Evolutionary conservation across 92 coral and sea anemone species (phyloP), one percentile per base, ranked within the genome.

Genomic region (Paramuricea clavata): DNA sequence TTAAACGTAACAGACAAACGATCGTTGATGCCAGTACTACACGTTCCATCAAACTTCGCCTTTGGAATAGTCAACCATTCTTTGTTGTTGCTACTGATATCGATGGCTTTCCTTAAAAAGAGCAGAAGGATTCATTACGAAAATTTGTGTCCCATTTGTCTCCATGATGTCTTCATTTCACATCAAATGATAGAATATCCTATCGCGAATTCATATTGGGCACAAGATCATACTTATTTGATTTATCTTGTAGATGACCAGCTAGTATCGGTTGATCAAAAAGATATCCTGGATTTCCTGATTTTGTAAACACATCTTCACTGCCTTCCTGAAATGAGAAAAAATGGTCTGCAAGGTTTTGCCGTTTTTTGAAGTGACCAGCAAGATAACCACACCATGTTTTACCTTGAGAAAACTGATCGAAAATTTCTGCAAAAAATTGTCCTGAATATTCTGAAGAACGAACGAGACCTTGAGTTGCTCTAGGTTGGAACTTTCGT

Each of bases 201-300:
- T n/a, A n/a, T n/a, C n/a, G n/a, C n/a, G n/a, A n/a, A n/a, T n/a
- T n/a, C n/a, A n/a, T n/a, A n/a, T n/a, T n/a, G n/a, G n/a, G n/a
- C n/a, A n/a, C n/a, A n/a, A n/a, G 89, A 94, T 90, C 96, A 91
- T 95, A 95, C 98, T 87, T 92, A 39, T 89, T 78, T 31, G 86
- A 30, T 57, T 92, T 86, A 12, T 76, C 25, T 76, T 65, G 82
- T 60, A 94, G 85, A 4, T 77, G 87, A 0, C 98, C 98, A 68
- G 98, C 98, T 28, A 95, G 92, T 11, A 95, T 68, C 16, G 98
- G 96, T 83, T 95, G 89, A 16, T 97, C 98, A 78, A 90, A 85
- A 61, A 95, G 64, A 47, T 95, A 95, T 1, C 98, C 98, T 59
- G 98, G 98, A 64, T 95, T 95, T 34, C 98, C 98, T n/a, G 98